Evolutionary conservation across 1,140 invertebrate species (phyloP), one percentile per base, ranked within the genome.

Genomic region (Orchesella cincta): DNA sequence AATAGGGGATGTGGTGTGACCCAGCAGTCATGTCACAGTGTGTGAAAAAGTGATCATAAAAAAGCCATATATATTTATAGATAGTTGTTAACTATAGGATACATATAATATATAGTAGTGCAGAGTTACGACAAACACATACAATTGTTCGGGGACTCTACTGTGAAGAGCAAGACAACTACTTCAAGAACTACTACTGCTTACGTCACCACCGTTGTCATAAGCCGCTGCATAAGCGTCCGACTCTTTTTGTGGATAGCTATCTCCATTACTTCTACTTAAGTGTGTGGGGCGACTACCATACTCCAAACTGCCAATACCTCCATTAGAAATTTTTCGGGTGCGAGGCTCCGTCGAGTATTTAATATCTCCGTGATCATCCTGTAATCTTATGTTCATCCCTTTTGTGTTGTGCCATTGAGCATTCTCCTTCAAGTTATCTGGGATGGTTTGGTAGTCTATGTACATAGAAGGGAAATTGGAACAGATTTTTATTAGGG

Each of bases 171-270:
- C n/a, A n/a, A n/a, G 62, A 67, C 16, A 14, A n/a, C 62, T 67
- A 67, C 62, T 67, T 67, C 62, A 67, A 67, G 62, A 67, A 33
- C 62, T 67, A 67, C 62, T 67, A 29, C 62, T 67, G 62, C 62
- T 67, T 67, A 67, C 62, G 62, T 67, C 62, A 67, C 62, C 62
- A n/a, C 62, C 62, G 62, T 67, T 67, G 62, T 67, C 62, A 67
- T 67, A 67, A 67, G 62, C 62, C 62, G 62, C 62, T 33, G 62
- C 62, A 67, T 67, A 67, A 29, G 62, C 62, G 62, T 67, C 62
- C 62, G 62, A 67, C 62, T 67, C 62, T 67, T 67, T 67, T 67
- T 67, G 62, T 67, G 62, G 62, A n/a, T 31, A 67, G 33, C 62
- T 67, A 67, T 67, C 62, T 67, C 62, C 62, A 67, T 67, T 67